Evolutionary conservation across 2,113 vertebrate species (phyloP).

Genomic region (Eurypyga helias): DNA sequence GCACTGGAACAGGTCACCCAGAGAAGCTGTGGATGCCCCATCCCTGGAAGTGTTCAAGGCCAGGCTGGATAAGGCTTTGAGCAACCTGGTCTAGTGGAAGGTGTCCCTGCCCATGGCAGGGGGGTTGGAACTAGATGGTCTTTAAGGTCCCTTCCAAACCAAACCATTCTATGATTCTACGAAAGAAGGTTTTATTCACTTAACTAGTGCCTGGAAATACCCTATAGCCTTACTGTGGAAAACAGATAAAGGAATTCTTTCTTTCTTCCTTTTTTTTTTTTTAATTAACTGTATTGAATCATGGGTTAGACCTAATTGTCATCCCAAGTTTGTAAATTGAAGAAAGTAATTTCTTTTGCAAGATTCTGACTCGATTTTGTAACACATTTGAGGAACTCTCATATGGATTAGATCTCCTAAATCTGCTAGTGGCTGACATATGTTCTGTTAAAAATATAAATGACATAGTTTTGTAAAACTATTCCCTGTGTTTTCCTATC

Average conservation of each 20-base stretch:
- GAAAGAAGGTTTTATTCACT: not conserved
- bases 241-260: not conserved
- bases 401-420: conserved; percentile 44
- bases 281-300: not conserved
- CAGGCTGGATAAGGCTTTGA: too few species aligned
- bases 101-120: too few species aligned
- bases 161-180: too few species aligned
- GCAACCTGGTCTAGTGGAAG: too few species aligned
- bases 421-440: conserved; percentile 15
- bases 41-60: too few species aligned
- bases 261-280: not conserved
- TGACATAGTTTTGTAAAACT: conserved; percentile 26
- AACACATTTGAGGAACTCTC: conserved; percentile 6
- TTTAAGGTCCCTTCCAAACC: too few species aligned
- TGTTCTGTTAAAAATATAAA: conserved; percentile 36
- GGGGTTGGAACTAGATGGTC: too few species aligned
- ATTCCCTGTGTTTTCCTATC: not conserved
- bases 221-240: not conserved
- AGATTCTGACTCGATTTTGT: not conserved
- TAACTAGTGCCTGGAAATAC: not conserved
- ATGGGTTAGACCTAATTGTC: not conserved
- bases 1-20: too few species aligned
- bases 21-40: too few species aligned
- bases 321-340: not conserved
- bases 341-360: not conserved